A percentile compares a stretch with the other conserved stretches of the same genome.
These are phyloP conservation scores for Camelus bactrianus DNA, from an alignment of 2,113 vertebrate species.

Conservation along the genomic window DNA sequence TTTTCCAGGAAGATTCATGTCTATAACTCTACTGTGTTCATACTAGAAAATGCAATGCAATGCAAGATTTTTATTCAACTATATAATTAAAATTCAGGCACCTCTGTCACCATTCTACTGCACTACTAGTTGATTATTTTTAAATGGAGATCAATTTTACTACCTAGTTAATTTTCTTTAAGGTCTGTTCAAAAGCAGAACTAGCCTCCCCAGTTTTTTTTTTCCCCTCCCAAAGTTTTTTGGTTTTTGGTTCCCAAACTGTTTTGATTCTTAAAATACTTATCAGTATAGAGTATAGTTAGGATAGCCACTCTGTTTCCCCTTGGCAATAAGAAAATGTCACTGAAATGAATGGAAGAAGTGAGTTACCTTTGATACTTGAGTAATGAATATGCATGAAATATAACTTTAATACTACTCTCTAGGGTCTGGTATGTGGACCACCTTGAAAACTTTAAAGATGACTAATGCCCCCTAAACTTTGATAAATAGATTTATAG, in stretches of 20 bases:
- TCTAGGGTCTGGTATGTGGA: neutral
- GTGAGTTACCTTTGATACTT: neutral
- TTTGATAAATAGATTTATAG: neutral
- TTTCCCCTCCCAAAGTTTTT: neutral
- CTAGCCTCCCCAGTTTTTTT: neutral
- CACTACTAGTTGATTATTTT: neutral
- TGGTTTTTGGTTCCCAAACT: neutral
- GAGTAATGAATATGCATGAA: neutral
- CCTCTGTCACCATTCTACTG: neutral
- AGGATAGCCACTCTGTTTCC: neutral
- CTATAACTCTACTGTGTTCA: neutral
- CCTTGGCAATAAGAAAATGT: neutral
- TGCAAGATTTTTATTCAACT: slow-evolving; percentile 1
- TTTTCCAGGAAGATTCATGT: neutral
- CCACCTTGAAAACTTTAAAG: neutral
- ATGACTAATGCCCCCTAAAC: neutral
- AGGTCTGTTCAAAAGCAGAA: neutral
- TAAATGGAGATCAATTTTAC: slow-evolving; percentile 4
- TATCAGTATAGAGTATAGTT: neutral
- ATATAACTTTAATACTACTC: neutral
- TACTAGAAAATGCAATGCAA: neutral
- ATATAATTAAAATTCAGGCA: neutral
- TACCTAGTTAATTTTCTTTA: slow-evolving; percentile 4
- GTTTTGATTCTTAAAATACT: neutral
- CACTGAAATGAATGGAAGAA: neutral